These are phyloP conservation scores for Dryoscopus gambensis DNA, from an alignment of 2,113 vertebrate genomes.

Conservation along the genomic window DNA sequence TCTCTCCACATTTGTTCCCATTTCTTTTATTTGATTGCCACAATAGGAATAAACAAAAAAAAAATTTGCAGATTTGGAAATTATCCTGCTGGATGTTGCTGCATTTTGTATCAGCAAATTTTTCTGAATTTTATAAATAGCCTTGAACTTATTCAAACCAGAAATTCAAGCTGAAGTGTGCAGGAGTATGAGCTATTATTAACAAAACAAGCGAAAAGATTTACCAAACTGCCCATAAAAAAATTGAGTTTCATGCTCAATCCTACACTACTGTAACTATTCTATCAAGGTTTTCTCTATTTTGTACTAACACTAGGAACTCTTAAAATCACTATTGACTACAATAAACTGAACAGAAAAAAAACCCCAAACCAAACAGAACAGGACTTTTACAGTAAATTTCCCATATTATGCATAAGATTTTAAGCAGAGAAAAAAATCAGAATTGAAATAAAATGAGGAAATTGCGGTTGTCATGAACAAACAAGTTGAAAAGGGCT, in stretches of 20 bases:
- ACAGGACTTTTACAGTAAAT: background rate
- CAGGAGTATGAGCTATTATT: background rate
- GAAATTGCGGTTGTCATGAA: background rate
- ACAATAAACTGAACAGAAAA: background rate
- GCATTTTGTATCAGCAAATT: background rate
- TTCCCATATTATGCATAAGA: background rate
- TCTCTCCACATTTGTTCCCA: background rate
- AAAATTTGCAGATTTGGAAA: background rate
- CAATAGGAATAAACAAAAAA: background rate
- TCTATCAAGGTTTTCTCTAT: background rate
- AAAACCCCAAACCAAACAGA: background rate
- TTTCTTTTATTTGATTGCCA: background rate
- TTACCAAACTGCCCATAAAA: background rate
- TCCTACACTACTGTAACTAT: background rate
- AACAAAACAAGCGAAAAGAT: background rate
- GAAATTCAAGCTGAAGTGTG: slow-evolving; percentile 5
- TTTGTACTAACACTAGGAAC: background rate
- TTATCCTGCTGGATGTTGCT: background rate
- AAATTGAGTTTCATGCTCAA: background rate
- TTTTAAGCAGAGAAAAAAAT: background rate
- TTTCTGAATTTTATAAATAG: background rate
- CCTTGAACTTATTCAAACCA: background rate
- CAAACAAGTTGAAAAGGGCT: background rate
- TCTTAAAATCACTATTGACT: background rate
- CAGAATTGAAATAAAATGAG: background rate